Percentiles rank a stretch among this genome's conserved stretches.
phyloP scores from a whole-genome alignment of 2,888 invertebrate species.

The Acrobasis consociella region DNA sequence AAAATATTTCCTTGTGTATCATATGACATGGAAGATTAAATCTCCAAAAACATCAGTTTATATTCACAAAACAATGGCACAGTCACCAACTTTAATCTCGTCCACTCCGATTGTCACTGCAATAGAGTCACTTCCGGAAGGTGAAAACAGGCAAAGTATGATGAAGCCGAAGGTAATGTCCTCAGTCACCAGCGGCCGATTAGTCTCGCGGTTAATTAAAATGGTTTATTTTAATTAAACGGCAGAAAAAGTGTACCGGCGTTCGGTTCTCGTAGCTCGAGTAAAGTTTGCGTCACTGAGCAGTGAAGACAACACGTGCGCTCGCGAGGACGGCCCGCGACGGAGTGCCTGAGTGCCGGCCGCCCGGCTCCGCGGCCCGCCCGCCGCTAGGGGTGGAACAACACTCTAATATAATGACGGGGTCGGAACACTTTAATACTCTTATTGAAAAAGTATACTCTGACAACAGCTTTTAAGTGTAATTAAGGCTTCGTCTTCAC shows the following conservation, averaged over 20 bases:
- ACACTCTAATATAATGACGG: slow-evolving; percentile 83
- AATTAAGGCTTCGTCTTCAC: slow-evolving; percentile 65
- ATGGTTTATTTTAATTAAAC: slow-evolving; percentile 45
- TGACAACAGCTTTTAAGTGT: slow-evolving; percentile 72
- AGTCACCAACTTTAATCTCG: slow-evolving; percentile 55
- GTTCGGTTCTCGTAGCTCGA: slow-evolving; percentile 53
- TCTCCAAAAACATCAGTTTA: slow-evolving; percentile 43
- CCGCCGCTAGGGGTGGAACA: slow-evolving; percentile 73
- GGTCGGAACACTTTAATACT: slow-evolving; percentile 81
- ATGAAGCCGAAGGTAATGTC: slow-evolving; percentile 33
- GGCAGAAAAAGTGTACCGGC: slow-evolving; percentile 23
- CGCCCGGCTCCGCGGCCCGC: slow-evolving; percentile 42
- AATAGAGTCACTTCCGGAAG: slow-evolving; percentile 28
- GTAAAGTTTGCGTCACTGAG: slow-evolving; percentile 67
- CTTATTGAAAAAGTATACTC: slow-evolving; percentile 82
- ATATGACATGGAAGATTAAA: slow-evolving; percentile 34
- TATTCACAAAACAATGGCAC: slow-evolving; percentile 61
- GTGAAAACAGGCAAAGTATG: slow-evolving; percentile 30
- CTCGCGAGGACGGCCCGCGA: slow-evolving; percentile 53
- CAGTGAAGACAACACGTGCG: slow-evolving; percentile 44
- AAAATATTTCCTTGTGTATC: slow-evolving; percentile 27
- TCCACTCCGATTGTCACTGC: slow-evolving; percentile 67
- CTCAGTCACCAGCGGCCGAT: slow-evolving; percentile 25
- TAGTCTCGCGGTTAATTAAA: slow-evolving; percentile 34
- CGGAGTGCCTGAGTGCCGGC: slow-evolving; percentile 53